Evolutionary conservation across 2,113 vertebrate species (phyloP), one percentile per base, ranked within the genome.

Genomic region (Macroglossus sobrinus): DNA sequence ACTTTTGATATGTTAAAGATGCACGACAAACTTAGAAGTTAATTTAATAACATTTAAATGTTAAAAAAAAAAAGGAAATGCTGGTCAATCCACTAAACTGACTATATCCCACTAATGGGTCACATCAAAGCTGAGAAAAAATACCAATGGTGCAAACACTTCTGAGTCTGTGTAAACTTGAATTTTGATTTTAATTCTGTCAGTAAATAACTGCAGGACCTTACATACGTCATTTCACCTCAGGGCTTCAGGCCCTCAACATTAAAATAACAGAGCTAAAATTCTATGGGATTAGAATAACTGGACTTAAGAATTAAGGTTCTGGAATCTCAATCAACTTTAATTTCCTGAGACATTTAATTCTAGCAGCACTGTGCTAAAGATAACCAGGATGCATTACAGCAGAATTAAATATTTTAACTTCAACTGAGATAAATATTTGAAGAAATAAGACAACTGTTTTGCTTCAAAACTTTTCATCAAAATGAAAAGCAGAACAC

Each of bases 391-490:
- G 66, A 43, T 26, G 4, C 47, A 19, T 50, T 50, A 86, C 45
- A 26, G 69, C 63, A 87, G 94, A 91, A 78, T 57, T 68, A 84
- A 74, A 75, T 15, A 72, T 13, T 76, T 92, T 50, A 94, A 86
- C 15, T 21, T 84, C 64, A 84, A 79, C 9, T 78, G 19, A 78
- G 33, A 55, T 88, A 85, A 85, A 33, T 50, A 69, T 75, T 63
- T 88, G 47, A 95, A 93, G 45, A 93, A 71, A 75, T 79, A 30
- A 89, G 69, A 30, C 80, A 72, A 89, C 10, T 78, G 24, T 18
- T 87, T 63, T 21, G 15, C 47, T 95, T 85, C 35, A 94, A 93
- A 68, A 13, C 14, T 80, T 80, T 93, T 89, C 72, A 88, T 96
- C 13, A 76, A 85, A 86, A 89, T 47, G 47, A 89, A 89, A 89